Percentiles rank a stretch among this genome's conserved stretches.
Conservation (phyloP, 2,113 vertebrate species). For the Gallinago paraguaiae region DNA sequence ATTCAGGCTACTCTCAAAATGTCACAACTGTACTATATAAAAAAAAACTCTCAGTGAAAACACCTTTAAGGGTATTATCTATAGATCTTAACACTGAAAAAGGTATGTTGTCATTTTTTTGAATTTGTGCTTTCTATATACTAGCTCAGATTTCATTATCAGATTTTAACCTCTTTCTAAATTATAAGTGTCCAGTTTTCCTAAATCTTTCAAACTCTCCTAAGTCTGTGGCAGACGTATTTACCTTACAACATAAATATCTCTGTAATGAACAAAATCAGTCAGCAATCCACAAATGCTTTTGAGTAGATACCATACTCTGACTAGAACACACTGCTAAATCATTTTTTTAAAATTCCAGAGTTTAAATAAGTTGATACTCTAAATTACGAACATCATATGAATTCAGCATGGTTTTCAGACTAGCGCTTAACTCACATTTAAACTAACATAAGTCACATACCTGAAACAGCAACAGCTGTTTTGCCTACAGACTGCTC, state of each 20-base stretch:
- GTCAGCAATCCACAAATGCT: not conserved
- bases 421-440: not conserved
- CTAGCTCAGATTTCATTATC: not conserved
- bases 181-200: not conserved
- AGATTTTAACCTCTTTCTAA: not conserved
- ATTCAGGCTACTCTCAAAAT: not conserved
- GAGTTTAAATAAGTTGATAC: not conserved
- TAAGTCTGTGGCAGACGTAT: not conserved
- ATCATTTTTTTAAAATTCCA: not conserved
- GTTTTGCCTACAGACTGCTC: not conserved
- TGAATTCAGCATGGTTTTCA: not conserved
- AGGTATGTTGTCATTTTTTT: not conserved
- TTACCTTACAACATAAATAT: not conserved
- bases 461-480: not conserved
- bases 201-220: not conserved
- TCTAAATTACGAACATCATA: not conserved
- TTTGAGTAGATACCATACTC: not conserved
- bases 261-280: not conserved
- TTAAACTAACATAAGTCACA: not conserved
- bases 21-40: not conserved
- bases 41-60: not conserved
- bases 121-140: not conserved
- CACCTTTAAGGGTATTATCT: not conserved
- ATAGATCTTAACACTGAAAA: not conserved
- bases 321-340: not conserved